These are phyloP conservation scores for Furcula furcula DNA, from an alignment of 2,888 invertebrate genomes.

Conservation along the genomic window DNA sequence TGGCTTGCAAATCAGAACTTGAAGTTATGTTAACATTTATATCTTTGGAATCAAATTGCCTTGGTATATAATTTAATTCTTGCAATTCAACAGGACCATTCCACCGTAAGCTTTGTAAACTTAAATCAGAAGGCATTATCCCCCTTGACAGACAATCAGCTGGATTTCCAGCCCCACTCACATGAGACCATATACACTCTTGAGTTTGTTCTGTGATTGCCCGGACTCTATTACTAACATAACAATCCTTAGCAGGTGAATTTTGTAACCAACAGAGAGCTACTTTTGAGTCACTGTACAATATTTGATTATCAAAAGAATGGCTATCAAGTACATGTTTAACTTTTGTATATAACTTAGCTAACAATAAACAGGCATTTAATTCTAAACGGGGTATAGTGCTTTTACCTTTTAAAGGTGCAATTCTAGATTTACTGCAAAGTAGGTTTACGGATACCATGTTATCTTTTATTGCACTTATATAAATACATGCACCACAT, in stretches of 20 bases:
- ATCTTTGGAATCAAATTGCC: neutral
- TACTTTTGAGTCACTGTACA: neutral
- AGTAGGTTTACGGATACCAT: neutral
- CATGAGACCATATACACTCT: constrained; percentile 1
- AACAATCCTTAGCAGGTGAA: constrained; percentile 1
- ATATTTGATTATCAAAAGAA: neutral
- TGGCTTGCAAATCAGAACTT: neutral
- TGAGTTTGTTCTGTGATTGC: neutral
- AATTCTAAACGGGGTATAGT: neutral
- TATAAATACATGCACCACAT: neutral
- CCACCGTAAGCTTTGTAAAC: neutral
- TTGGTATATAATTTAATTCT: neutral
- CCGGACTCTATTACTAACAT: neutral
- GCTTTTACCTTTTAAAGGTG: neutral
- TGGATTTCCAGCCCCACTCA: constrained; percentile 1
- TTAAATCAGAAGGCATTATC: neutral
- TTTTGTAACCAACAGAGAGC: constrained; percentile 1
- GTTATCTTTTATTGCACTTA: neutral
- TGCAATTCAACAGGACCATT: neutral
- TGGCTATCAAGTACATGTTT: neutral
- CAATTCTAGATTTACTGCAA: neutral
- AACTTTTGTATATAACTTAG: neutral
- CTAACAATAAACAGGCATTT: neutral
- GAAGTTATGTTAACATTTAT: neutral
- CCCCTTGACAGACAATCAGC: neutral